Evolutionary conservation across 1,140 invertebrate species (phyloP), one percentile per base, ranked within the genome.

Genomic region (Polypedilum vanderplanki): DNA sequence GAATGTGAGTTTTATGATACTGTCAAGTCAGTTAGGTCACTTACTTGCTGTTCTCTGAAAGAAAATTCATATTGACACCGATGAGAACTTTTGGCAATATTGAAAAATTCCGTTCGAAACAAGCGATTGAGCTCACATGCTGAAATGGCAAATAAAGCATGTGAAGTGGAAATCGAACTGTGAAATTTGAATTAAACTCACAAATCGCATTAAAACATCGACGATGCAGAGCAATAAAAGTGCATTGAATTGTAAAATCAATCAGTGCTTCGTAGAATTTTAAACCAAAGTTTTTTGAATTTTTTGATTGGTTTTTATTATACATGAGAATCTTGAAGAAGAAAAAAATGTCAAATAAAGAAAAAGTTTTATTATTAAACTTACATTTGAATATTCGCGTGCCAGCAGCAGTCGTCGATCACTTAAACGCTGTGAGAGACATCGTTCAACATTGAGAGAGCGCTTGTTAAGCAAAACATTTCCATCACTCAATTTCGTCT

Each of bases 171-270:
- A 70, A 70, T 70, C 18, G 65, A n/a, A 17, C 3, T 22, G 17
- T 22, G 20, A 20, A 70, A 70, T 20, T n/a, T 67, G 10, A 20
- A 18, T n/a, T 5, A 70, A 18, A 70, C 65, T 10, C 4, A 70
- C 65, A 20, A 70, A 70, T 70, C 17, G 65, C 17, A n/a, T 70
- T 70, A 20, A 70, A 70, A 70, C 17, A 70, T 70, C 20, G 65
- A 10, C 20, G 65, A 70, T 70, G 20, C 18, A 70, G 17, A n/a
- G 65, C 17, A 20, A 70, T 18, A 70, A 70, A 70, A 20, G 65
- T 70, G 17, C 65, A 70, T 70, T 70, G 65, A 70, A 20, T 70
- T 70, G 65, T 70, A 22, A 70, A 70, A 70, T 70, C 65, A 70
- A 70, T 70, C 65, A 70, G 17, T 22, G 65, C n/a, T 22, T 70